Evolutionary conservation across 1,140 invertebrate genomes (phyloP), one percentile per base, ranked within the genome.

Genomic region (Drosophila lini): DNA sequence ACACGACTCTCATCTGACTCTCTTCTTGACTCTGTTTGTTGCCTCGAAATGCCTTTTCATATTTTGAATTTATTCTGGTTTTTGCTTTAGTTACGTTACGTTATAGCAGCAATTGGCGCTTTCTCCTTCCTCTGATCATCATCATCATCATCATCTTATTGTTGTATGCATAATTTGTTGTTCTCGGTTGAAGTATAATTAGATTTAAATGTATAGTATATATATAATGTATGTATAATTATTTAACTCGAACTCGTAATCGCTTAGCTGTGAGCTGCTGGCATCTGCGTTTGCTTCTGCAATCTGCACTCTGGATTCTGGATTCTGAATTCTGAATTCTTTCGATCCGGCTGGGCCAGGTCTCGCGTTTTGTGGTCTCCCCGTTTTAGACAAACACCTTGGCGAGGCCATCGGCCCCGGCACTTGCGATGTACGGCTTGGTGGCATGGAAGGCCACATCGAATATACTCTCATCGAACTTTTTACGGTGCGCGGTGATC

Each of bases 391-490:
- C 96, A 94, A 97, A 99, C 86, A 99, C 98, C 95, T 99, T 99
- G 91, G 98, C 98, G 81, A 99, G 94, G 70, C 97, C 98, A 94
- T 99, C 99, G 70, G 99, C 98, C 75, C 99, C 99, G 74, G 98
- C 98, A 94, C 97, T 99, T 65, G 98, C 99, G 92, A 99, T 99
- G 93, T 98, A 99, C 67, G 98, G 98, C 93, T 98, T 97, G 77
- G 98, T 96, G 83, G 99, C 98, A 95, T 99, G 99, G 95, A 99
- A 99, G 90, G 98, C 98, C 69, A 99, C 99, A 93, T 99, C 98
- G 91, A 99, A 96, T 93, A 99, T 99, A 91, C 98, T 98, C 94
- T 99, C 98, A 93, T 99, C 98, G 94, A 99, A 99, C 94, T 99
- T 99, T 93, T 99, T 99, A 74, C 98, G 95, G 94, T 99, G 99